phyloP scores from a whole-genome alignment of 2,113 vertebrate species.

The Cyanoramphus novaezelandiae region DNA sequence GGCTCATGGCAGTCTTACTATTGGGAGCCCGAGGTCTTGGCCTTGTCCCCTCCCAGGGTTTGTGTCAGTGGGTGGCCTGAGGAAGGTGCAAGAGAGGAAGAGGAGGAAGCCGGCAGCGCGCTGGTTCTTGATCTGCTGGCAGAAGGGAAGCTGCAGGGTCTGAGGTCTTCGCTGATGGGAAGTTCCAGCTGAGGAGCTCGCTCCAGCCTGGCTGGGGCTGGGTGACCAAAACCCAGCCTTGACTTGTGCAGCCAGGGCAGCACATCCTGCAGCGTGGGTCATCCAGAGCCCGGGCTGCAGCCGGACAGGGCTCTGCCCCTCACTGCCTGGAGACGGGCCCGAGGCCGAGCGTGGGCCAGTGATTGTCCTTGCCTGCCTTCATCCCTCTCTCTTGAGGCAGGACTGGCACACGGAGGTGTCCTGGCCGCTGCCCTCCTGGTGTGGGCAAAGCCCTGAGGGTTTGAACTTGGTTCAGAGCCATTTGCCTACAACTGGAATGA shows the following conservation, averaged over 20 bases:
- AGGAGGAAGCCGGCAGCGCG: not conserved
- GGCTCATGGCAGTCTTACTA: not conserved
- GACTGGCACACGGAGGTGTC: not conserved
- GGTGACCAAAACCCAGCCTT: not conserved
- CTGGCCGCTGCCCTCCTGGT: not conserved
- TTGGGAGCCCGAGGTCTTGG: not conserved
- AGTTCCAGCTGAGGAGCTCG: not conserved
- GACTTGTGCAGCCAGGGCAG: not conserved
- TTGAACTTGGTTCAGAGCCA: not conserved
- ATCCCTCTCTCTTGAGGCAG: not conserved
- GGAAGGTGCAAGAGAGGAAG: not conserved
- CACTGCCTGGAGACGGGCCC: not conserved
- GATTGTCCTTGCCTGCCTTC: no score
- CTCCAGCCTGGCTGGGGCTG: not conserved
- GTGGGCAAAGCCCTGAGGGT: not conserved
- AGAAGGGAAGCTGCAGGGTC: not conserved
- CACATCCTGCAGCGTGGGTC: not conserved
- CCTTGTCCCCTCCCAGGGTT: not conserved
- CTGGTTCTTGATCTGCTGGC: not conserved
- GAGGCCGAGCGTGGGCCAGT: fast-evolving
- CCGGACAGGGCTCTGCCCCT: not conserved
- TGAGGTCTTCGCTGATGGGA: not conserved
- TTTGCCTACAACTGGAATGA: no score
- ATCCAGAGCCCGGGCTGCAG: no score
- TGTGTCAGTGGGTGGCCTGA: not conserved